These are phyloP conservation scores for Phodopus roborovskii DNA, from an alignment of 2,113 vertebrate species.

Conservation along the genomic window DNA sequence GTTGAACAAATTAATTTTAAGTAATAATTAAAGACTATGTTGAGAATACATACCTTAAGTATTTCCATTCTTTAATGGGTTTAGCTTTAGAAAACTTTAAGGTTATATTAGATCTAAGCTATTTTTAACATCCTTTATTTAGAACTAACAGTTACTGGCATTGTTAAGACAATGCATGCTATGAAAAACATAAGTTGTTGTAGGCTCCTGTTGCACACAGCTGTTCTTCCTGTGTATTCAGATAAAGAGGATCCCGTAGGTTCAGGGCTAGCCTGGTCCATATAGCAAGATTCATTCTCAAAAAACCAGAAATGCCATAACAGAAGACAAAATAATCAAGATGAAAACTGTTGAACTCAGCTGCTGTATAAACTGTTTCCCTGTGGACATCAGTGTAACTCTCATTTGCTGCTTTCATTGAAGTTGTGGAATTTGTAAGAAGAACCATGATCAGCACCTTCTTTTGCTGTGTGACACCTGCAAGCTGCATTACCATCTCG, in stretches of 20 bases:
- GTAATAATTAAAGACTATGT: not conserved
- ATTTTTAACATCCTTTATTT: constrained; percentile 30
- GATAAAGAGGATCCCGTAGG: no score
- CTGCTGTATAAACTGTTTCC: not conserved
- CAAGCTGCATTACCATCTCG: constrained; percentile 98
- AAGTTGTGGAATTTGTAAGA: constrained; percentile 99
- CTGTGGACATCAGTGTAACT: constrained; percentile 63
- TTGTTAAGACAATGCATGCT: not conserved
- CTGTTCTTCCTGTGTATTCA: not conserved
- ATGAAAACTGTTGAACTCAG: not conserved
- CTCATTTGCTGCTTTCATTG: constrained; percentile 72
- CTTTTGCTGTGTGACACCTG: constrained; percentile 97
- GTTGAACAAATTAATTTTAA: not conserved
- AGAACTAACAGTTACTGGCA: not conserved
- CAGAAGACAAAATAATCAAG: not conserved
- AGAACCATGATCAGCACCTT: constrained; percentile 98
- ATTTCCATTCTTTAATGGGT: not conserved
- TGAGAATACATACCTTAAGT: not conserved
- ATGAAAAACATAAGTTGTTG: not conserved
- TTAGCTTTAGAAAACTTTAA: not conserved
- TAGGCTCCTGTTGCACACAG: not conserved
- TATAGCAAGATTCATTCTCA: not conserved
- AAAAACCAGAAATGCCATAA: not conserved
- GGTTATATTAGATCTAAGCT: not conserved
- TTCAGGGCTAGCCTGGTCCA: not conserved